A percentile compares a stretch with the other conserved stretches of the same genome.
Conservation (phyloP, 1,140 invertebrate genomes). For the Leptestheria dahalacensis region DNA sequence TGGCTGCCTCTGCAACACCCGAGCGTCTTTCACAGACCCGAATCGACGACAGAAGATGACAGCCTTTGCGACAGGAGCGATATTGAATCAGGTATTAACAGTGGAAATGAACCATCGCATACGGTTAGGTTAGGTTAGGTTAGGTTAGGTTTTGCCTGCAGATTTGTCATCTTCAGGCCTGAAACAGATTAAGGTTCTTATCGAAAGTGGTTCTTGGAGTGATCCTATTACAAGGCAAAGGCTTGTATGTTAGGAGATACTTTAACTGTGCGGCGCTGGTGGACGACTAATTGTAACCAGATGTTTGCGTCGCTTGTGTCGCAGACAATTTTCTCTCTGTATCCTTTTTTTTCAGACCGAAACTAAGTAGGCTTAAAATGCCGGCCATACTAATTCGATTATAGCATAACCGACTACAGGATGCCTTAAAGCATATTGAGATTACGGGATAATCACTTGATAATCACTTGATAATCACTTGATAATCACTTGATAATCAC, state of each 20-base stretch:
- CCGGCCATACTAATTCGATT: background rate
- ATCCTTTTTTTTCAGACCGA: too few relatives aligned
- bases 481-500: too few relatives aligned
- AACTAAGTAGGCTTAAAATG: background rate
- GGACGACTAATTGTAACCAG: background rate
- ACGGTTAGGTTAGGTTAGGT: too few relatives aligned
- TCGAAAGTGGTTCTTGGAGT: too few relatives aligned
- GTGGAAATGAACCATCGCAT: too few relatives aligned
- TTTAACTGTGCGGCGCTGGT: background rate
- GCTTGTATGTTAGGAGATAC: background rate
- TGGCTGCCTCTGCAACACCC: conserved; percentile 20
- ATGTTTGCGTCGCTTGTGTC: background rate
- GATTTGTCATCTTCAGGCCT: background rate
- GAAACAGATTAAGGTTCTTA: background rate
- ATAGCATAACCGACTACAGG: background rate
- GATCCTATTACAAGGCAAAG: background rate
- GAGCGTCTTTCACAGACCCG: conserved; percentile 20
- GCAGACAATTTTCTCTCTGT: background rate
- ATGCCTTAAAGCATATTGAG: too few relatives aligned
- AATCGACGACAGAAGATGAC: conserved; percentile 21
- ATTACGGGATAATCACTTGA: too few relatives aligned
- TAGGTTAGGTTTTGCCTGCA: background rate
- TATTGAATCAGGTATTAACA: conserved; percentile 18
- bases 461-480: too few relatives aligned
- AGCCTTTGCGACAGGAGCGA: conserved; percentile 19